Evolutionary conservation across 2,113 vertebrate genomes (phyloP), one percentile per base, ranked within the genome.

Genomic region (Puffinus mauretanicus): DNA sequence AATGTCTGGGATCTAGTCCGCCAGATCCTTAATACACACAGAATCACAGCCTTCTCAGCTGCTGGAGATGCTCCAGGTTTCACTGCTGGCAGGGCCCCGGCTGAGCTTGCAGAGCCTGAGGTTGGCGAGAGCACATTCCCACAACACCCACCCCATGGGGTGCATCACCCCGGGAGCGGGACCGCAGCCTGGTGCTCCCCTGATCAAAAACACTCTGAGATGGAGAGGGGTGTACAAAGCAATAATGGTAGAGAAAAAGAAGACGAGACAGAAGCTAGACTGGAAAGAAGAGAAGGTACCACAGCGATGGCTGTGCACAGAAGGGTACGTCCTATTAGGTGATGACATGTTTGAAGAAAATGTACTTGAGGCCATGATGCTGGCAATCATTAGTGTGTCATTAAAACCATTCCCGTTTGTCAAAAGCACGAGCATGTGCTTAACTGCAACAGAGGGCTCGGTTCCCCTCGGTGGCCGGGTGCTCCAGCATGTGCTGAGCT

Each of bases 171-270:
- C 1, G 0, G 49, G 32, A 38, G 15, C 5, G 5, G 57, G 47
- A 40, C 34, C 17, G 1, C 72, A 49, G 52, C 14, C 57, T 44
- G 34, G 10, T 29, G 25, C 38, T 86, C 32, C 54, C 55, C 49
- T 62, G 52, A 16, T 54, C 16, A 3, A 71, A 47, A 69, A 6
- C 0, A 1, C 14, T 3, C 0, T 1, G 19, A 46, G 51, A 6
- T 5, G 8, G 34, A 47, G 46, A 79, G 16, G 10, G 6, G 18
- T 6, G 4, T 13, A 20, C 40, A 64, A 73, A 61, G 44, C 19
- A 36, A 13, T 10, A 73, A 40, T 1, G 6, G 32, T 3, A 21
- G 54, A 69, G 54, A n/a, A 62, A 34, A 51, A 17, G 54, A 77
- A n/a, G 30, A 36, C 4, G 27, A 86, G 72, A 16, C 4, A 10